A percentile compares a stretch with the other conserved stretches of the same genome.
phyloP scores from a whole-genome alignment of 2,113 vertebrate species.

The Clarias batrachus region DNA sequence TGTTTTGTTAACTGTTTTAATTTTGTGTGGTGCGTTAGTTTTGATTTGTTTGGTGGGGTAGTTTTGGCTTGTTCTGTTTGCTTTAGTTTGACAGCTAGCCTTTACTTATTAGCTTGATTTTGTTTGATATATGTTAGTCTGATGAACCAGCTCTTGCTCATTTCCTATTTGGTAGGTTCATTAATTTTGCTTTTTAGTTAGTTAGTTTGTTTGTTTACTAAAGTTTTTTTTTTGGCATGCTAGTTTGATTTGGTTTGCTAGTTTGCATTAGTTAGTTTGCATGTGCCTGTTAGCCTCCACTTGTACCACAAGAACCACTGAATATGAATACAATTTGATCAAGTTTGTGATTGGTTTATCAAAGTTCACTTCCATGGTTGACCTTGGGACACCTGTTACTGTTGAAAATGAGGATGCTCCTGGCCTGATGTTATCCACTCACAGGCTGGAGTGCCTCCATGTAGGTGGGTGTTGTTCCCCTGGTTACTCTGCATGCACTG shows the following conservation, averaged over 20 bases:
- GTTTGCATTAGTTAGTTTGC: neutral
- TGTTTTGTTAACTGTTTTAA: no score
- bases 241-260: neutral
- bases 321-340: neutral
- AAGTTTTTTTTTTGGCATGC: neutral
- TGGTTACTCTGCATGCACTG: conserved; percentile 4
- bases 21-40: neutral
- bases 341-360: neutral
- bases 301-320: neutral
- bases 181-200: neutral
- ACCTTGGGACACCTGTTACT: no score
- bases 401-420: neutral
- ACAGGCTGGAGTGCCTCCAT: neutral
- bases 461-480: neutral
- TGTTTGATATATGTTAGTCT: neutral
- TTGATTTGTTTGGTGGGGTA: neutral
- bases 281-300: neutral
- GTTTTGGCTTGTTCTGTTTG: neutral
- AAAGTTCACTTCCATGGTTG: neutral
- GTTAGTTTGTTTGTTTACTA: neutral
- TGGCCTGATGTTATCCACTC: neutral
- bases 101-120: neutral
- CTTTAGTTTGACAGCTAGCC: neutral
- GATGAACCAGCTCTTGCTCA: neutral
- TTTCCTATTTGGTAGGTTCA: neutral